Evolutionary conservation across 1,140 invertebrate genomes (phyloP), one percentile per base, ranked within the genome.

Genomic region (Drosophila chauvacae): DNA sequence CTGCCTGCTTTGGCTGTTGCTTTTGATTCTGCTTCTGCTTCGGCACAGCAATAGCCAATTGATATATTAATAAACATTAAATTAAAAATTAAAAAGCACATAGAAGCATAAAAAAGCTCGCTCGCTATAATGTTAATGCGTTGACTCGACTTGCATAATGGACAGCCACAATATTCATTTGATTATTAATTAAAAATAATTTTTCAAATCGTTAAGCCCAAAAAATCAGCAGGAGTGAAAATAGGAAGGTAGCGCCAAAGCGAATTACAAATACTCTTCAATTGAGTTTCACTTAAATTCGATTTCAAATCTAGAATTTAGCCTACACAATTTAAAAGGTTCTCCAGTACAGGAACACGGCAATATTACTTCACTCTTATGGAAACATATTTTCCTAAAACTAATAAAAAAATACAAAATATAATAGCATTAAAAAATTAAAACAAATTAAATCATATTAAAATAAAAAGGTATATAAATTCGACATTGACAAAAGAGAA

Each of bases 121-220:
- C 11, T 35, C 14, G 42, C 44, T 50, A 61, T 77, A 68, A 77
- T 68, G 62, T 68, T 69, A 77, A 77, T 76, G 73, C 35, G 55
- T 42, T 44, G 35, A 33, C 18, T 55, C 41, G 74, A 42, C 73
- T 77, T 77, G 74, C 74, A 81, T 59, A 81, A 81, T 59, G 30
- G 50, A 6, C 64, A 70, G n/a, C 26, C 58, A 72, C 55, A 72
- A 72, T 51, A 72, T 72, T 60, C 45, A 28, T 72, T 72, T 72
- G 78, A 66, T 85, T 85, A 78, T 78, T 85, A 85, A 81, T 78
- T 81, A 79, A 77, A 62, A 70, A 78, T 64, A 56, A 78, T 75
- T 75, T 73, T 71, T 64, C 37, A 59, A 77, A 70, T 77, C 70
- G 75, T 62, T 59, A 64, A 57, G 39, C n/a, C 66, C 53, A 58